Base-by-base conservation (phyloP, 2,113 vertebrate genomes). In the Phasianus colchicus region DNA sequence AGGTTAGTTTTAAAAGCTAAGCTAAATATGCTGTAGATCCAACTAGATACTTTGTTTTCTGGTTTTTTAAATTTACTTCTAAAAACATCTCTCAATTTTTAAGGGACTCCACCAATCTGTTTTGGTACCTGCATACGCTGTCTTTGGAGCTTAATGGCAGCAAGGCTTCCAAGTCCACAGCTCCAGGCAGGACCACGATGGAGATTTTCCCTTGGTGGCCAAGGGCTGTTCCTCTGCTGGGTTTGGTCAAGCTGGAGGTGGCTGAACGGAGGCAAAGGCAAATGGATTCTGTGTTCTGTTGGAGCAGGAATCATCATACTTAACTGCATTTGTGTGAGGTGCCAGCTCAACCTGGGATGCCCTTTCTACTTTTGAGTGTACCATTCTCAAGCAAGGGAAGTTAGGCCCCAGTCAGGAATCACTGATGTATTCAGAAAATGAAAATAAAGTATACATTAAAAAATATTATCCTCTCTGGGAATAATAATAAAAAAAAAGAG, bases 1-100 rank as follows among this genome's bases (percentile, higher is more conserved):
- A 88, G 92, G 81, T 95, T 92, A 90, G 76, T 92, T 96, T 93
- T 72, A 76, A 93, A 92, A 90, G 92, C 72, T 94, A 90, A 96
- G 89, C 91, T 92, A 95, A 82, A 93, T 88, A 81, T 76, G 95
- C 95, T 97, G 89, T 83, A 95, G 65, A 94, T 86, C 55, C 85
- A 95, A 94, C 55, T 69, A 89, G 71, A 89, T 50, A 95, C 93
- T 71, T 93, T 30, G 52, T 54, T 14, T 54, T 30, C 25, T 54
- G 52, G 15, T 54, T 54, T 54, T 54, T 75, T 2, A 3, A 43
- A 38, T n/a, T 43, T 61, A 58, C 79, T 73, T 95, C 94, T 82
- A 80, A 82, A 96, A 95, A 92, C 38, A 58, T 45, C 74, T 86
- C 67, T 57, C 45, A 30, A 66, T 82, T 83, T 86, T 92, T 86